Percentiles rank a stretch among this genome's conserved stretches.
These are phyloP conservation scores for Brachionus koreanus DNA, from an alignment of 1,140 invertebrate genomes.

Conservation along the genomic window DNA sequence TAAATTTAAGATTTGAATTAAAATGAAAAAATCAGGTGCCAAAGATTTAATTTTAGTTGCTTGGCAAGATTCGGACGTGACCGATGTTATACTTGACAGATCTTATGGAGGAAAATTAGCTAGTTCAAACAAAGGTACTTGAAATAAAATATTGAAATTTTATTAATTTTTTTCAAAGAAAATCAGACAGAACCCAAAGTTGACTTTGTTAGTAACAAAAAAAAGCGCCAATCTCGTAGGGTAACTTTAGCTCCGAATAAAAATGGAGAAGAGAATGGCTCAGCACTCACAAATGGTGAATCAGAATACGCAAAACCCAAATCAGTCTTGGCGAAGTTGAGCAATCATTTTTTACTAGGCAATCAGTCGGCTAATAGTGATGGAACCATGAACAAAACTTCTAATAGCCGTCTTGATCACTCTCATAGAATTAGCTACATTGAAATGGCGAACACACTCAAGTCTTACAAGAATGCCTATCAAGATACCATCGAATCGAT, in stretches of 20 bases:
- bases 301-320: background rate
- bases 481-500: background rate
- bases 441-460: conserved; percentile 32
- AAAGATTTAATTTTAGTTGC: conserved; percentile 29
- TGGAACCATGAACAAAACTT: conserved; percentile 22
- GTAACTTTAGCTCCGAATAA: background rate
- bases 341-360: conserved; percentile 24
- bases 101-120: conserved; percentile 35
- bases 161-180: background rate
- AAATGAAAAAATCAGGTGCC: conserved; percentile 1
- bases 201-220: conserved; percentile 13
- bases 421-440: conserved; percentile 37
- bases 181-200: background rate
- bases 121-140: background rate
- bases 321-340: background rate
- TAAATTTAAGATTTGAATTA: background rate
- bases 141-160: background rate
- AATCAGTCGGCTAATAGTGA: background rate
- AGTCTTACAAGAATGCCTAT: background rate
- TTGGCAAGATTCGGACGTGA: conserved; percentile 42
- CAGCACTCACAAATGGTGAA: background rate
- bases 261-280: background rate
- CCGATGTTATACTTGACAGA: conserved; percentile 14
- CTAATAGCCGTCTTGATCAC: conserved; percentile 29
- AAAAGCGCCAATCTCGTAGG: conserved; percentile 7